phyloP scores from a whole-genome alignment of 1,140 invertebrate species.

The Hylaeus volcanicus region DNA sequence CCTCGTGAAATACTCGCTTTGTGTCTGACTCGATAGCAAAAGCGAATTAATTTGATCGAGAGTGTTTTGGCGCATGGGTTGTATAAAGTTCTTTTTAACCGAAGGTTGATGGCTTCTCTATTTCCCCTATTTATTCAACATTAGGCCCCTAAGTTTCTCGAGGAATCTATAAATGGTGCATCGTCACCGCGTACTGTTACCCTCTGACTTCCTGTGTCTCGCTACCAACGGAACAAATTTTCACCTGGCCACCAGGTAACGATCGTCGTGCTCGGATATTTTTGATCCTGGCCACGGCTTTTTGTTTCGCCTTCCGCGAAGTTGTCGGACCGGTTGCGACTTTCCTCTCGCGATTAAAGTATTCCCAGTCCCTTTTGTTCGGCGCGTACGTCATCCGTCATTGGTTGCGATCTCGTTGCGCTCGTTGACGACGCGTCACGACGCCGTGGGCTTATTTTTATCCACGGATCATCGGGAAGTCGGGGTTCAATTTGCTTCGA shows the following conservation, averaged over 20 bases:
- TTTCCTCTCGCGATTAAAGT: slow-evolving; percentile 48
- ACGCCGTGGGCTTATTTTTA: slow-evolving; percentile 11
- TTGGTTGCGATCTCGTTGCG: slow-evolving; percentile 37
- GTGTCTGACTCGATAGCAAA: too few relatives aligned
- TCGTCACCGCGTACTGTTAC: too few relatives aligned
- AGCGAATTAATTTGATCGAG: too few relatives aligned
- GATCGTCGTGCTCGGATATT: slow-evolving; percentile 65
- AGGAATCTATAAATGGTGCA: too few relatives aligned
- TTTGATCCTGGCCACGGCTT: slow-evolving; percentile 50
- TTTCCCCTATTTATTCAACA: too few relatives aligned
- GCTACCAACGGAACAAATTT: slow-evolving; percentile 67
- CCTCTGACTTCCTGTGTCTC: too few relatives aligned
- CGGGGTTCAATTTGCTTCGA: slow-evolving; percentile 22
- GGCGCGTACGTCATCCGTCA: slow-evolving; percentile 46
- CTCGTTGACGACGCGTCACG: slow-evolving; percentile 31
- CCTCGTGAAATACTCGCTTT: too few relatives aligned
- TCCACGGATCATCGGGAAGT: background rate
- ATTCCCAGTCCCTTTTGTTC: slow-evolving; percentile 36
- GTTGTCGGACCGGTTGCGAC: slow-evolving; percentile 50
- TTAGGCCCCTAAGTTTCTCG: too few relatives aligned
- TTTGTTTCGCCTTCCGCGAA: slow-evolving; percentile 56
- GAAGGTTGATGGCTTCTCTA: too few relatives aligned
- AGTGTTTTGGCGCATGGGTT: too few relatives aligned
- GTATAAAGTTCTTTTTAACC: too few relatives aligned
- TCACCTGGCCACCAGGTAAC: slow-evolving; percentile 74